Percentiles rank a stretch among this genome's conserved stretches.
These are phyloP conservation scores for Lithophane ornitopus DNA, from an alignment of 2,888 invertebrate genomes.

Conservation along the genomic window DNA sequence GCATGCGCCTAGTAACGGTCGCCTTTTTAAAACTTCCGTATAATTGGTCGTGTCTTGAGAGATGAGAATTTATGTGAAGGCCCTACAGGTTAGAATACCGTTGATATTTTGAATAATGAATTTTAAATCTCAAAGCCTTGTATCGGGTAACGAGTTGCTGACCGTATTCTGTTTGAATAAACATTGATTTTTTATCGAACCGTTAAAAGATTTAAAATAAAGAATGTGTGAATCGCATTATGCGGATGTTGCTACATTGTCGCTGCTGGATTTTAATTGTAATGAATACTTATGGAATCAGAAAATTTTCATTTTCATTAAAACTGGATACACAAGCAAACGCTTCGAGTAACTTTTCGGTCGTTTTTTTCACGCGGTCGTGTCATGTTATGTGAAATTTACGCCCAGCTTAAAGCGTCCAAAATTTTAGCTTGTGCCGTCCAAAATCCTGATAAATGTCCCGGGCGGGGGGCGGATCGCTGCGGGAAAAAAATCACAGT, in stretches of 20 bases:
- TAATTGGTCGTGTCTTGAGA: constrained; percentile 77
- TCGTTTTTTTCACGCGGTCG: constrained; percentile 76
- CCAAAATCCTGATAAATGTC: constrained; percentile 93
- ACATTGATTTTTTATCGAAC: constrained; percentile 50
- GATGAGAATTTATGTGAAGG: constrained; percentile 75
- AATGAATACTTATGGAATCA: constrained; percentile 22
- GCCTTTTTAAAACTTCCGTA: constrained; percentile 78
- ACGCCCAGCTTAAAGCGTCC: constrained; percentile 89
- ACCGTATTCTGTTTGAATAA: constrained; percentile 62
- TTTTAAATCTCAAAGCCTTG: constrained; percentile 67
- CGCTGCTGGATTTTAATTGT: constrained; percentile 34
- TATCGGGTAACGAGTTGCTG: constrained; percentile 40
- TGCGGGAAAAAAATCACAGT: constrained; percentile 80
- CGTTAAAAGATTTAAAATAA: constrained; percentile 57
- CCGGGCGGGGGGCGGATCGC: constrained; percentile 80
- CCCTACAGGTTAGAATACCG: constrained; percentile 72
- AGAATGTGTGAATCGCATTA: constrained; percentile 61
- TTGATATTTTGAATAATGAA: constrained; percentile 74
- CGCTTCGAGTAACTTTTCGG: constrained; percentile 79
- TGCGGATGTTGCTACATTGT: constrained; percentile 28
- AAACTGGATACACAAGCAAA: constrained; percentile 69
- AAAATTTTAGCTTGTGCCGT: constrained; percentile 91
- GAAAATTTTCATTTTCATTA: constrained; percentile 60
- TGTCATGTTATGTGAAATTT: constrained; percentile 90
- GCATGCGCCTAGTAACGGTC: constrained; percentile 75